These are phyloP conservation scores for Alethe diademata DNA, from an alignment of 2,113 vertebrate species.

Conservation along the genomic window DNA sequence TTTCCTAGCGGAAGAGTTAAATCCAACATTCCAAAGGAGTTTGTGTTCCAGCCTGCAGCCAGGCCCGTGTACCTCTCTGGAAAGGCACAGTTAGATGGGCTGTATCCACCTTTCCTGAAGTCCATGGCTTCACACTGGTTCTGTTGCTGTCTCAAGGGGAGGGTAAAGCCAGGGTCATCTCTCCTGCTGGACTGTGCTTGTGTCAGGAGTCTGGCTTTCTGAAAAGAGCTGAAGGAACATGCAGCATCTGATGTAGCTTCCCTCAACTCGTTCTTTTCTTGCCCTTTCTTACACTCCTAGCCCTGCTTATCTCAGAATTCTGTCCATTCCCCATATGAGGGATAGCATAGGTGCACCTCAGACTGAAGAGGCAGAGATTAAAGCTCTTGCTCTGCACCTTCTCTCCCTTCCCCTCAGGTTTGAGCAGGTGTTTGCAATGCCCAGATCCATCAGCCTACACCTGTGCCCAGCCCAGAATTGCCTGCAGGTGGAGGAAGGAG, in stretches of 20 bases:
- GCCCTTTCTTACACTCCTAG: neutral
- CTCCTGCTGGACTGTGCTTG: neutral
- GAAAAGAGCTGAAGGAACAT: neutral
- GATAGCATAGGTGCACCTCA: neutral
- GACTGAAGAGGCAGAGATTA: neutral
- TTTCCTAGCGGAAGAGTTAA: neutral
- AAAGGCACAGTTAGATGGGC: neutral
- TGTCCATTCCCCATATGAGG: neutral
- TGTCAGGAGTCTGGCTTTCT: neutral
- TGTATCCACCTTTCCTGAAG: neutral
- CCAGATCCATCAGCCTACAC: neutral
- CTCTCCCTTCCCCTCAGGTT: neutral
- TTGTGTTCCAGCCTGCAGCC: neutral
- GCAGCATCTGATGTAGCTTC: neutral
- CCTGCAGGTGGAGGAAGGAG: neutral
- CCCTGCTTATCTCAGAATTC: neutral
- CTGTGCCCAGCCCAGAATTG: neutral
- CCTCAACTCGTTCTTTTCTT: neutral
- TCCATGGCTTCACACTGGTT: neutral
- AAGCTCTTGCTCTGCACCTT: neutral
- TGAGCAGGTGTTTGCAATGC: neutral
- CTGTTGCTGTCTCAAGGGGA: rapidly evolving
- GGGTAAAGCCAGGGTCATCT: neutral
- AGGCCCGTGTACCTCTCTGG: rapidly evolving
- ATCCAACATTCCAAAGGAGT: neutral